Conservation (phyloP, 2,797 vertebrate genomes). For the Microhierax caerulescens region DNA sequence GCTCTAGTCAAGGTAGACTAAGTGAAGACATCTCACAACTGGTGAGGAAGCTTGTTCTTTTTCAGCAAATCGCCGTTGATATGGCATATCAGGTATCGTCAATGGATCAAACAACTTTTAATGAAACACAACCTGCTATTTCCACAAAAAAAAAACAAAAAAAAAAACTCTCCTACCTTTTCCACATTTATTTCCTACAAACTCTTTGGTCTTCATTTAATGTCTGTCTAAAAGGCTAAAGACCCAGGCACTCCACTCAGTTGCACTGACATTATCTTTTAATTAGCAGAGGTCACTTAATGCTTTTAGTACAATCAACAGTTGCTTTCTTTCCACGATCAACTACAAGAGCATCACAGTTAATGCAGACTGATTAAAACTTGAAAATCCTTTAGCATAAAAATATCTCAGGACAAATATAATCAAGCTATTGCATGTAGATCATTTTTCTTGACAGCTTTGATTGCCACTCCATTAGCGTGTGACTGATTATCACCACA, state of each 20-base stretch:
- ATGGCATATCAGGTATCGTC: not conserved
- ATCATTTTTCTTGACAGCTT: constrained; percentile 16
- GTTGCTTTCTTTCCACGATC: constrained; percentile 18
- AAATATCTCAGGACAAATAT: not conserved
- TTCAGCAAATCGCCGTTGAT: not conserved
- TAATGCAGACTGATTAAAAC: constrained; percentile 56
- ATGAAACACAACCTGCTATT: not conserved
- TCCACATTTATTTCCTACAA: constrained; percentile 55
- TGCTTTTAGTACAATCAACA: constrained; percentile 64
- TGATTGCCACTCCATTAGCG: not conserved
- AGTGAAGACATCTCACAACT: not conserved
- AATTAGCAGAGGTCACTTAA: constrained; percentile 75
- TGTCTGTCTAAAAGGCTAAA: constrained; percentile 61
- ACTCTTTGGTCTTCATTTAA: constrained; percentile 59
- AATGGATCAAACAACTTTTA: not conserved
- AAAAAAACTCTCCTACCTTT: constrained; percentile 18
- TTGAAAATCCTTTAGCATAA: not conserved
- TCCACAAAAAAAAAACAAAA: constrained; percentile 12
- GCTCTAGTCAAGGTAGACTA: not conserved
- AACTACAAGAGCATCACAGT: constrained; percentile 15
- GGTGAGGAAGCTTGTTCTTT: not conserved
- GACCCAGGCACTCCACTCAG: constrained; percentile 57
- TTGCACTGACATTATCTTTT: constrained; percentile 72
- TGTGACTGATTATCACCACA: not conserved
- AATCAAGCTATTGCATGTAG: not conserved